Evolutionary conservation across 2,113 vertebrate genomes (phyloP), one percentile per base, ranked within the genome.

Genomic region (Microcebus griseorufus): DNA sequence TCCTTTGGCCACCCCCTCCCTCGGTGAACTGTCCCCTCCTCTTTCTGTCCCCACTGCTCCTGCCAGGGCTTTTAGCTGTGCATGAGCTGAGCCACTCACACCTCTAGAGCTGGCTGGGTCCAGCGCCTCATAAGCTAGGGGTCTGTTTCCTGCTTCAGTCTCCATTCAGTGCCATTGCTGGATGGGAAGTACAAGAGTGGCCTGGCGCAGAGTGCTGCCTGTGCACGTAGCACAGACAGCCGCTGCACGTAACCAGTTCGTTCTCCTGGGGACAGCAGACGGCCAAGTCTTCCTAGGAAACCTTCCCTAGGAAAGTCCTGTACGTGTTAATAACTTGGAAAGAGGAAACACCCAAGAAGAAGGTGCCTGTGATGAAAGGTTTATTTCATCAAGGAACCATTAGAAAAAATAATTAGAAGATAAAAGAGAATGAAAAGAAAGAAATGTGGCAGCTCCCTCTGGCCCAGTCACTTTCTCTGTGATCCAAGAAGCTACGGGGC

Each of bases 331-430:
- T 80, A 60, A 89, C 55, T 84, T 65, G 94, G 92, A 87, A 62
- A 48, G 32, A 93, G 60, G 29, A 76, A 80, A 81, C 78, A 34
- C 20, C 2, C 29, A 90, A 42, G 92, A 81, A 67, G 51, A 62
- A 8, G n/a, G 7, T 34, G 1, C 2, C 0, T 9, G 13, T 20
- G 72, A 53, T 37, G 51, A 87, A 62, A 60, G 39, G 51, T n/a
- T 92, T 89, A 70, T 67, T 37, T 39, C 51, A 82, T 55, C 42
- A 73, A 75, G 51, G 55, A 96, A 37, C n/a, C n/a, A 55, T 70
- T 92, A 75, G 73, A 69, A 85, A 94, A 93, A 92, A 75, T 70
- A 85, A 97, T 89, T 65, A 82, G 67, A 93, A 92, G 87, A 48
- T 37, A 48, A 87, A 91, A 92, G 67, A 58, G 72, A 70, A 91